Evolutionary conservation across 2,888 invertebrate genomes (phyloP).

Genomic region (Euphydryas editha): DNA sequence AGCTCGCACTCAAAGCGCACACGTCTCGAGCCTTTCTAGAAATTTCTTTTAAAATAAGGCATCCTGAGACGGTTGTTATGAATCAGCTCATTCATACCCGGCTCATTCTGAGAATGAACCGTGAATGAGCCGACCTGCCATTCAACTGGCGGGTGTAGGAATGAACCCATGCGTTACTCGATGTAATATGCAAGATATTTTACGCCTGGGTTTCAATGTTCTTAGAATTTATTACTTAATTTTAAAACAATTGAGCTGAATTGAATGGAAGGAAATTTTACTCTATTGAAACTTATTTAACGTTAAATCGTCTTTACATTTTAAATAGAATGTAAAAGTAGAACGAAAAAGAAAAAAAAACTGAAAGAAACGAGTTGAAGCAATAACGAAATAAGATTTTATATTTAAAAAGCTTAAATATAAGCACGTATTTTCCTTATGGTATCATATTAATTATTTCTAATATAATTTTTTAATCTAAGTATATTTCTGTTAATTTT

Average conservation of each 20-base stretch:
- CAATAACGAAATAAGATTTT: no score
- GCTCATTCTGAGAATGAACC: conserved; percentile 16
- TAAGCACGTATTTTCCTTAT: no score
- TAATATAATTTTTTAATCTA: no score
- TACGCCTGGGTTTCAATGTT: conserved; percentile 22
- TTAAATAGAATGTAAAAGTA: not conserved
- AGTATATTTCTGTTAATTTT: no score
- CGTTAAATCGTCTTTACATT: not conserved
- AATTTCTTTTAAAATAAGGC: conserved; percentile 61
- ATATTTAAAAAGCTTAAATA: no score
- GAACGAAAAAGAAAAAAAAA: not conserved
- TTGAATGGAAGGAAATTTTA: conserved; percentile 1
- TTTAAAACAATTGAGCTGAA: conserved; percentile 20
- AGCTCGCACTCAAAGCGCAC: conserved; percentile 66
- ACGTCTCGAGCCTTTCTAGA: conserved; percentile 61
- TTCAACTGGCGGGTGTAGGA: conserved; percentile 31
- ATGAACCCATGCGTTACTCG: conserved; percentile 37
- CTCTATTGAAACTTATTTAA: not conserved
- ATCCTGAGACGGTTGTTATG: conserved; percentile 53
- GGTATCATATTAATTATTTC: no score
- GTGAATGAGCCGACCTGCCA: conserved; percentile 28
- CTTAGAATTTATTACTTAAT: conserved; percentile 12
- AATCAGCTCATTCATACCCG: conserved; percentile 24
- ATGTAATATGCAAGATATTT: conserved; percentile 29
- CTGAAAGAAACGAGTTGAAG: no score